Base-by-base conservation (phyloP, 2,888 invertebrate species). In the Ichneumon xanthorius region DNA sequence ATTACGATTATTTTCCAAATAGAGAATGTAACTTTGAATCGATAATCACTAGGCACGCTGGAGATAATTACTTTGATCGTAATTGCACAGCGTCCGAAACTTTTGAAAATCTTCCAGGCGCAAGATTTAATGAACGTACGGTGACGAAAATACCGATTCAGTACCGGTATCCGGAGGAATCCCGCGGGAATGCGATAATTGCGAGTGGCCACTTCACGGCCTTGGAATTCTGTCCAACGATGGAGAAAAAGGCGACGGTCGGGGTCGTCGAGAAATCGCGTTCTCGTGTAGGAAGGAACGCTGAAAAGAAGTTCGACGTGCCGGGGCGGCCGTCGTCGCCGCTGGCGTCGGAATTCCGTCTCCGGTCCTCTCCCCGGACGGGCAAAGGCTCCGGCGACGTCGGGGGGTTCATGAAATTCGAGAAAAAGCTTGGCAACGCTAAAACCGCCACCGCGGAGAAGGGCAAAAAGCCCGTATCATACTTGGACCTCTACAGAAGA, bases 401-500 rank as follows among this genome's bases (percentile, higher is more conserved):
- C 70, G 53, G 63, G 67, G 72, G 83, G 77, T 65, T 85, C 72
- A 86, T 78, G 86, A 89, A 87, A 85, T 70, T 84, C 70, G 85
- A 90, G 72, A 91, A 92, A 88, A 92, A 91, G 75, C 88, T 90
- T 37, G 86, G 78, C 84, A 89, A 88, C 75, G 86, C 85, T 48
- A 79, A 88, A 58, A 73, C 72, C 50, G 67, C 68, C 40, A 58
- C 48, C 58, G 33, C 70, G 86, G 53, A 82, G 78, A 63, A 80
- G 75, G 26, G 77, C 82, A 87, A 83, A 78, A 90, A 88, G 77
- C 82, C 88, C 26, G 84, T 83, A 61, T 90, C 91, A 26, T 92
- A 92, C 82, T 88, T 90, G 88, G 90, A 92, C 77, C 88, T 89
- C 78, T 89, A 92, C 87, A 89, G 84, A 33, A 89, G 88, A 33